These are phyloP conservation scores for Dryococelus australis DNA, from an alignment of 2,888 invertebrate species.

Conservation along the genomic window DNA sequence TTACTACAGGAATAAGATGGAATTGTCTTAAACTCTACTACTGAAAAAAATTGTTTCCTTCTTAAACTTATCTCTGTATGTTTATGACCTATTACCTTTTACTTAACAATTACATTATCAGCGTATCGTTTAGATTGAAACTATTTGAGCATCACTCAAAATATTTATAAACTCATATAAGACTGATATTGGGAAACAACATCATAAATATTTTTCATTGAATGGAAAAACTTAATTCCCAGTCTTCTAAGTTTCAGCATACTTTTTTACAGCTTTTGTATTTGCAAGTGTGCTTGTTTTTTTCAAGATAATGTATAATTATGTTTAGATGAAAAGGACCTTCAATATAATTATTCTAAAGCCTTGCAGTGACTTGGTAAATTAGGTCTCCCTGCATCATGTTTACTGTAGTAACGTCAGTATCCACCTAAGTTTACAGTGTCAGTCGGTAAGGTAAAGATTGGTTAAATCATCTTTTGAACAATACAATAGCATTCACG, in stretches of 20 bases:
- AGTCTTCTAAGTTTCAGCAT: slow-evolving; percentile 45
- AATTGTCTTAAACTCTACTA: slow-evolving; percentile 23
- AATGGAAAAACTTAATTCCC: slow-evolving; percentile 44
- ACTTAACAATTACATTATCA: slow-evolving; percentile 26
- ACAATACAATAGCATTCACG: slow-evolving; percentile 27
- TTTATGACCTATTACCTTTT: slow-evolving; percentile 28
- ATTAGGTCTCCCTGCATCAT: slow-evolving; percentile 39
- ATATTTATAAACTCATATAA: slow-evolving; percentile 40
- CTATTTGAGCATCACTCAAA: slow-evolving; percentile 39
- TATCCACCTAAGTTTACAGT: slow-evolving; percentile 45
- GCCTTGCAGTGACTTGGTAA: slow-evolving; percentile 26
- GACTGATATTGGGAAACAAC: slow-evolving; percentile 41
- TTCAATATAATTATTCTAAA: slow-evolving; percentile 13
- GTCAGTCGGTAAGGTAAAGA: slow-evolving; percentile 40
- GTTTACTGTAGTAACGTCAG: slow-evolving; percentile 46
- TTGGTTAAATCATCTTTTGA: slow-evolving; percentile 34
- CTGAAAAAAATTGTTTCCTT: not conserved
- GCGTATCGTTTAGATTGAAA: slow-evolving; percentile 10
- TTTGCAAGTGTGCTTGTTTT: slow-evolving; percentile 35
- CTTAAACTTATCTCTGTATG: slow-evolving; percentile 33
- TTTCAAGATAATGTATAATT: slow-evolving; percentile 23
- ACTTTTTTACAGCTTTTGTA: slow-evolving; percentile 32
- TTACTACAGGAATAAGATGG: slow-evolving; percentile 22
- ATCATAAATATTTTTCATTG: slow-evolving; percentile 41
- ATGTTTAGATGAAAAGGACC: slow-evolving; percentile 21